Evolutionary conservation across 2,113 vertebrate species (phyloP).

Genomic region (Lepisosteus osseus): DNA sequence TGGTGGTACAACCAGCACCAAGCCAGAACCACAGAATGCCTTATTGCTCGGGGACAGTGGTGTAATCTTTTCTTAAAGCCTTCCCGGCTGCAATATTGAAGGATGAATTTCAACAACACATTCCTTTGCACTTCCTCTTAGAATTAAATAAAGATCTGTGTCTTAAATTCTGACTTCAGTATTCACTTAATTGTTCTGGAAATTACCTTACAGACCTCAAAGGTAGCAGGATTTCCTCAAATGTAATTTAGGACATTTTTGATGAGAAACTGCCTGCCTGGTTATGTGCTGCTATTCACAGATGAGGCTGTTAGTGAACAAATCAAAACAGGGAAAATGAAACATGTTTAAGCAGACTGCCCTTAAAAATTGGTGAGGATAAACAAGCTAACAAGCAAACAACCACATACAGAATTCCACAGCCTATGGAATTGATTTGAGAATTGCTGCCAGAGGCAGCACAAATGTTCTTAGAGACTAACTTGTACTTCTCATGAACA

Average conservation of each 20-base stretch:
- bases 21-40: no score
- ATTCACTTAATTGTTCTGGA: neutral
- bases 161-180: neutral
- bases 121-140: no score
- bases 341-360: no score
- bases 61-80: neutral
- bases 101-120: neutral
- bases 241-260: neutral
- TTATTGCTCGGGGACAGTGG: no score
- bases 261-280: neutral
- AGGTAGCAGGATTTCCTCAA: no score
- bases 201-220: neutral
- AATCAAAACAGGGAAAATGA: no score
- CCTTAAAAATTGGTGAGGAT: neutral
- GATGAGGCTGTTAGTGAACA: no score
- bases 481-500: neutral
- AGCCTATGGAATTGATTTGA: neutral
- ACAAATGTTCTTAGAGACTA: conserved; percentile 12
- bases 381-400: neutral
- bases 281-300: no score
- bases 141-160: neutral
- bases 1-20: no score
- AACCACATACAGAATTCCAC: conserved; percentile 12
- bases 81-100: no score
- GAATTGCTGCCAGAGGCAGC: neutral